Evolutionary conservation across 2,888 invertebrate species (phyloP), one percentile per base, ranked within the genome.

Genomic region (Tachina fera): DNA sequence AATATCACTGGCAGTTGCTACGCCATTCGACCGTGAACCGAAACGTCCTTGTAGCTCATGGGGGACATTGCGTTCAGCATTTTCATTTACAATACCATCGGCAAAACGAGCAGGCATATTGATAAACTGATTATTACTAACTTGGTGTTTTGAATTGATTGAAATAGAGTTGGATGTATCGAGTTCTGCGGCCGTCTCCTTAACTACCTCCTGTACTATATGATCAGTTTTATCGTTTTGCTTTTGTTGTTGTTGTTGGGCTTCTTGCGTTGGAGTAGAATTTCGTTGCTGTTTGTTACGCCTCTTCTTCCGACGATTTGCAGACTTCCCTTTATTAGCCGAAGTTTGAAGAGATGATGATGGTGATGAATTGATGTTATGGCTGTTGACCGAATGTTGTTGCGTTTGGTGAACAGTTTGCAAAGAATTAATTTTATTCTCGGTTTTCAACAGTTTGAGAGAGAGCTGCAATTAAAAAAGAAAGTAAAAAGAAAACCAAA

Each of bases 21-120:
- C 13, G 1, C 51, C 78, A 84, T 88, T 84, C 16, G 90, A 89
- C 31, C 88, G 87, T 84, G 80, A 88, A 83, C 79, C 88, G 83
- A 90, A 90, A 87, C 88, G 89, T 68, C 90, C 90, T 84, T 91
- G 91, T 87, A 90, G 88, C 88, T 91, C 90, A 88, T 90, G 89
- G 49, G 87, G 80, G 53, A 88, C 89, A 87, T 90, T 90, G 87
- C 89, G 91, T 71, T 90, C 90, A 51, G 47, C 75, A 83, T 90
- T 91, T 84, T 91, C 92, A 83, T 91, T 91, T 85, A 92, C 89
- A 47, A 92, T 91, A 87, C 94, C 93, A 87, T 94, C 94, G 89
- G 94, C 94, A 87, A 94, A 95, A 92, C 96, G 94, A 87, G 96
- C 96, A 87, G 96, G 96, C 96, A 96, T 96, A 88, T 92, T 94